A percentile compares a stretch with the other conserved stretches of the same genome.
Evolutionary conservation across 1,140 invertebrate species (phyloP).

Genomic region (Drosophila mauritiana): DNA sequence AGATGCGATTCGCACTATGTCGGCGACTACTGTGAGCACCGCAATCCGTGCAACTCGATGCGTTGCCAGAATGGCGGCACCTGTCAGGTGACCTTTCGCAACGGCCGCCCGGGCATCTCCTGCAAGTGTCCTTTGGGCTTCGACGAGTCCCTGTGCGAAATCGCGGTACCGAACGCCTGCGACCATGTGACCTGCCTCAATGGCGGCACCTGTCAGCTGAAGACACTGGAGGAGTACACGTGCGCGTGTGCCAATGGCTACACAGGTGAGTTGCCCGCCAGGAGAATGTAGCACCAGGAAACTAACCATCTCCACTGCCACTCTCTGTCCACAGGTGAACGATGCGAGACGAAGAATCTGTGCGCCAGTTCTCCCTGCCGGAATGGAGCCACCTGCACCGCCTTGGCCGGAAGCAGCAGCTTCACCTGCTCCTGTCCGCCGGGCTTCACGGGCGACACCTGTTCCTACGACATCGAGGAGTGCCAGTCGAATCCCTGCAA

Average conservation of each 20-base stretch:
- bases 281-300: not conserved
- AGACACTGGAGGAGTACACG: constrained; percentile 90
- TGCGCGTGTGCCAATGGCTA: constrained; percentile 94
- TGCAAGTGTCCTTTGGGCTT: constrained; percentile 96
- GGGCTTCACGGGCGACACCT: constrained; percentile 94
- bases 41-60: constrained; percentile 95
- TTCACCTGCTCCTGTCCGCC: constrained; percentile 94
- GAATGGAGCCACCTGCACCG: constrained; percentile 93
- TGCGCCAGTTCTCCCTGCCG: constrained; percentile 94
- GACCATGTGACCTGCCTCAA: constrained; percentile 94
- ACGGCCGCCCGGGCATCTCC: constrained; percentile 90
- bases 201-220: constrained; percentile 93
- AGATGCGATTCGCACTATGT: constrained; percentile 96
- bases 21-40: constrained; percentile 96
- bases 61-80: constrained; percentile 97
- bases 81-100: constrained; percentile 89
- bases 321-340: constrained; percentile 87
- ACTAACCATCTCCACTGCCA: not conserved
- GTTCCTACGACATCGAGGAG: constrained; percentile 95
- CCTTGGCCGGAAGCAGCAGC: constrained; percentile 87
- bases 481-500: constrained; percentile 91
- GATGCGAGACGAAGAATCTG: constrained; percentile 94
- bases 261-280: constrained; percentile 88
- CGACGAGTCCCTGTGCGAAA: constrained; percentile 96
- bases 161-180: constrained; percentile 94